phyloP scores from a whole-genome alignment of 23 tunicate species.

The Ciona savignyi region DNA sequence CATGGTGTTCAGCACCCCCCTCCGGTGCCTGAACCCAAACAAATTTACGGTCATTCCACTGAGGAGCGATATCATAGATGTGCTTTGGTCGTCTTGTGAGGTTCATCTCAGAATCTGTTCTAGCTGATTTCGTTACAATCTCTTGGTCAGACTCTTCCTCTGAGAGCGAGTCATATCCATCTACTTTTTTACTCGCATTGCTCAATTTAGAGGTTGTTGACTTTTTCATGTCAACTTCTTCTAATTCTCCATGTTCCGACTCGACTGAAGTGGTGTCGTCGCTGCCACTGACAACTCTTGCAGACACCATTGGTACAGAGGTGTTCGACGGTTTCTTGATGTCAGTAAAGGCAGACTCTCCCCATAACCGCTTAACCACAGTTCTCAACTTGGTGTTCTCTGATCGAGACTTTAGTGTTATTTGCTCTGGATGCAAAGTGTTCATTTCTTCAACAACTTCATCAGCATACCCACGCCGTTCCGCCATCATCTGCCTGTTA shows the following conservation, averaged over 20 bases:
- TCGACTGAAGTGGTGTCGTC: too few species aligned
- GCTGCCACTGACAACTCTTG: conserved; percentile 10
- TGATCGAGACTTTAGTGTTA: too few species aligned
- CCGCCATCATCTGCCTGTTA: too few species aligned
- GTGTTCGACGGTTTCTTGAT: not conserved
- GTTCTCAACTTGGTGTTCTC: conserved; percentile 3
- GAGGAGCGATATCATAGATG: conserved; percentile 53
- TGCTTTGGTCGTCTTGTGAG: too few species aligned
- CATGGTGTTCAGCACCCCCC: conserved; percentile 52
- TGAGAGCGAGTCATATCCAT: conserved; percentile 43
- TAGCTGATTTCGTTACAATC: too few species aligned
- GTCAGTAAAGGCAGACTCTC: not conserved
- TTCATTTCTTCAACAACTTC: not conserved
- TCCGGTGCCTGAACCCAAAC: conserved; percentile 57
- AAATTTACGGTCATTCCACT: conserved; percentile 52
- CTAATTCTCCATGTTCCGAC: too few species aligned
- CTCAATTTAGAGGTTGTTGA: too few species aligned
- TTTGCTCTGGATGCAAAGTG: too few species aligned
- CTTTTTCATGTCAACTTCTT: too few species aligned
- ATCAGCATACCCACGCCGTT: conserved; percentile 14
- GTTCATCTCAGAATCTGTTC: too few species aligned
- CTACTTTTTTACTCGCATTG: too few species aligned
- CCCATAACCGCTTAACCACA: not conserved
- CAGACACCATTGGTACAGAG: conserved; percentile 17
- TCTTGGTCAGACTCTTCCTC: conserved; percentile 79